Conservation (phyloP, 2,888 invertebrate species). For the Pollenia angustigena region DNA sequence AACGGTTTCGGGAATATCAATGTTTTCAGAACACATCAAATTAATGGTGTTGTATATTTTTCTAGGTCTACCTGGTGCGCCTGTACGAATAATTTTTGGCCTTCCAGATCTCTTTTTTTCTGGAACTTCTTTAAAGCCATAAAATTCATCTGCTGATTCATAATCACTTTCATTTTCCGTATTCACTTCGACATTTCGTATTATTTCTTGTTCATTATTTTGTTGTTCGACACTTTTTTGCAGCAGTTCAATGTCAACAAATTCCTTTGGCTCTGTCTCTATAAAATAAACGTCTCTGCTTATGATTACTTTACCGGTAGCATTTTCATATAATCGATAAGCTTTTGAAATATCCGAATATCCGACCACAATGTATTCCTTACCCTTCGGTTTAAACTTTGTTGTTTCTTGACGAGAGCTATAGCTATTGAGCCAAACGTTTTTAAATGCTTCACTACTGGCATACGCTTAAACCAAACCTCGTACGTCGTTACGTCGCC, state of each 20-base stretch:
- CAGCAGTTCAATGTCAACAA: constrained; percentile 4
- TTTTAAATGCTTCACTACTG: constrained; percentile 27
- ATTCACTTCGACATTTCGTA: too few species aligned
- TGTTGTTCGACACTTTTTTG: background rate
- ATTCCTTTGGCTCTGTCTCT: background rate
- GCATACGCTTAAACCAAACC: constrained; percentile 7
- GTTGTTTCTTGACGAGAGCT: constrained; percentile 30
- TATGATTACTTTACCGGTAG: constrained; percentile 31
- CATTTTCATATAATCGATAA: constrained; percentile 47
- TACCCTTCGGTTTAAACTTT: constrained; percentile 41
- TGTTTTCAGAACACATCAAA: constrained; percentile 10
- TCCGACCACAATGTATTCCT: constrained; percentile 18
- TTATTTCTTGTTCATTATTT: background rate
- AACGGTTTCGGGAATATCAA: too few species aligned
- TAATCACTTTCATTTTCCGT: background rate
- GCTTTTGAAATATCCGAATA: constrained; percentile 51
- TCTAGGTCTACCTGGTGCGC: too few species aligned
- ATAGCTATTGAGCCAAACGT: constrained; percentile 23
- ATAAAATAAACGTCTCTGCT: constrained; percentile 54
- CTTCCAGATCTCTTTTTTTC: constrained; percentile 7
- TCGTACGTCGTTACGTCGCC: constrained; percentile 15
- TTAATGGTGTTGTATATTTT: too few species aligned
- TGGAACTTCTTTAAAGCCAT: background rate
- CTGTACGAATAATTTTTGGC: constrained; percentile 13
- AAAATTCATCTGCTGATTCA: constrained; percentile 28